Evolutionary conservation across 2,888 invertebrate species (phyloP).

Genomic region (Pedicia rivosa): DNA sequence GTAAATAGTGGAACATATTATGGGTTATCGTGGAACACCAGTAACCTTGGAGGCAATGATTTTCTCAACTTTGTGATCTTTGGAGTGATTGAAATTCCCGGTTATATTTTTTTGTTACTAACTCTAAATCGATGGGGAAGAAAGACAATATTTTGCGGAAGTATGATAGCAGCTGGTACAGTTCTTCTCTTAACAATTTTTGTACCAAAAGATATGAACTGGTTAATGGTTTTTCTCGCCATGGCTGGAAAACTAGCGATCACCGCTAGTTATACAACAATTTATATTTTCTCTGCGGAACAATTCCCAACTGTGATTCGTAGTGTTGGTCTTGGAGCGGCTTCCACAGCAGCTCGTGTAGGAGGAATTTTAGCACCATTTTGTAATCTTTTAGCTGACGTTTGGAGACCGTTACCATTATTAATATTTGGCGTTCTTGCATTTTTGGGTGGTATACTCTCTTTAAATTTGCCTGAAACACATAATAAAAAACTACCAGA

Average conservation of each 20-base stretch:
- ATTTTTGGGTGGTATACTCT: slow-evolving; percentile 51
- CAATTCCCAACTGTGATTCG: slow-evolving; percentile 63
- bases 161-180: slow-evolving; percentile 46
- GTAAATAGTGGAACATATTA: slow-evolving; percentile 65
- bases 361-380: slow-evolving; percentile 55
- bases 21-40: slow-evolving; percentile 60
- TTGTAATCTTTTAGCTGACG: slow-evolving; percentile 47
- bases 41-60: slow-evolving; percentile 51
- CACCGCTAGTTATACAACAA: slow-evolving; percentile 55
- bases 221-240: slow-evolving; percentile 41
- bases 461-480: slow-evolving; percentile 62
- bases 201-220: slow-evolving; percentile 36
- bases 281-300: slow-evolving; percentile 57
- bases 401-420: slow-evolving; percentile 50
- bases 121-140: slow-evolving; percentile 55
- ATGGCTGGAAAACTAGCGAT: slow-evolving; percentile 59
- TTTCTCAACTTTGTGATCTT: slow-evolving; percentile 58
- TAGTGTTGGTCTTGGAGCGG: slow-evolving; percentile 72
- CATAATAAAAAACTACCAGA: slow-evolving; percentile 59
- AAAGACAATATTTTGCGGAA: slow-evolving; percentile 48
- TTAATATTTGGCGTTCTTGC: slow-evolving; percentile 56
- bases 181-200: slow-evolving; percentile 39
- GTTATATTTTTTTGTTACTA: slow-evolving; percentile 45
- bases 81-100: slow-evolving; percentile 62
- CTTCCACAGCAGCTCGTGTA: slow-evolving; percentile 74